A percentile compares a stretch with the other conserved stretches of the same genome.
Conservation (phyloP, 2,113 vertebrate genomes). For the Malurus alboscapulatus region DNA sequence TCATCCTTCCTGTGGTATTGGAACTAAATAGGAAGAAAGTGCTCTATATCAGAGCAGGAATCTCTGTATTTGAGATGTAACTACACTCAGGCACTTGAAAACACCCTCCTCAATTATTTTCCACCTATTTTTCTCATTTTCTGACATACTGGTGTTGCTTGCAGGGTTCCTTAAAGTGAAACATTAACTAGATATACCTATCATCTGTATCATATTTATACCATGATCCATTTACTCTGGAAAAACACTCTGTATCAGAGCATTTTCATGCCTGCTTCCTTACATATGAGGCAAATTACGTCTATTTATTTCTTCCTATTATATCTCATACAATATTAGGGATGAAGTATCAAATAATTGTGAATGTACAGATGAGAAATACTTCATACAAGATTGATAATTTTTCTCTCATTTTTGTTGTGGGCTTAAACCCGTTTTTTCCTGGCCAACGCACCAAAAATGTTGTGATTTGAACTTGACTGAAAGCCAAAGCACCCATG, state of each 20-base stretch:
- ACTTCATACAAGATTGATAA: not conserved
- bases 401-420: not conserved
- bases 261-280: not conserved
- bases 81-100: not conserved
- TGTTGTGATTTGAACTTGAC: too few relatives aligned
- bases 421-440: too few relatives aligned
- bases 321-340: not conserved
- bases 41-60: rapidly evolving
- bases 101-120: not conserved
- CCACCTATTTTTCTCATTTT: not conserved
- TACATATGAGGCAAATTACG: not conserved
- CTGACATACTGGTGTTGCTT: not conserved
- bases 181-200: not conserved
- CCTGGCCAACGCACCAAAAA: too few relatives aligned
- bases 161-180: not conserved
- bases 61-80: not conserved
- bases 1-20: not conserved
- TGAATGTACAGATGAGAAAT: not conserved
- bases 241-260: not conserved
- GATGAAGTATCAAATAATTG: not conserved
- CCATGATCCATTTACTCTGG: not conserved
- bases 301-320: not conserved
- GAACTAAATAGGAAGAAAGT: not conserved
- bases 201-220: not conserved
- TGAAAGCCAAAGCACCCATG: too few relatives aligned